phyloP scores from a whole-genome alignment of 2,888 invertebrate genomes.

The Capitulum mitella region DNA sequence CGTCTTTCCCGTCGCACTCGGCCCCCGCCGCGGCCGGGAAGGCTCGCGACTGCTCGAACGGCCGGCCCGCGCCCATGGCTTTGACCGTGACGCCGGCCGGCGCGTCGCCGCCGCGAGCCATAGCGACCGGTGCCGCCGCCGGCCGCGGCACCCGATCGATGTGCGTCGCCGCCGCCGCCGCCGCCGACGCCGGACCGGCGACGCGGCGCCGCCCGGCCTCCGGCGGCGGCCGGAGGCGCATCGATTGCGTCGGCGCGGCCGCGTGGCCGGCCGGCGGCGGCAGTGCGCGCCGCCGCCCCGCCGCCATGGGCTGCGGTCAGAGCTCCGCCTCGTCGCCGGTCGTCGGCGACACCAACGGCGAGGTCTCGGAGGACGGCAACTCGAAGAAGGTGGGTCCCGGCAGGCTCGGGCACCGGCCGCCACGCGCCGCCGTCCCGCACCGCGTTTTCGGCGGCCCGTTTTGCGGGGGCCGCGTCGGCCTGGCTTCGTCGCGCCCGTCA shows the following conservation, averaged over 20 bases:
- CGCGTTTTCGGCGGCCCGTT: too few relatives aligned
- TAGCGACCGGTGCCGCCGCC: too few relatives aligned
- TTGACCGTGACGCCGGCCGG: too few relatives aligned
- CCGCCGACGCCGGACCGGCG: background rate
- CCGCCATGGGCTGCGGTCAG: conserved; percentile 9
- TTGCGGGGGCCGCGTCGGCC: too few relatives aligned
- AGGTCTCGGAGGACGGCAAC: background rate
- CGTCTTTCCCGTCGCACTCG: too few relatives aligned
- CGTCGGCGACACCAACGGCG: background rate
- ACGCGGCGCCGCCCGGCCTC: conserved; percentile 18
- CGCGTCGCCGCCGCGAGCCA: too few relatives aligned
- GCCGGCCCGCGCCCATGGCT: too few relatives aligned
- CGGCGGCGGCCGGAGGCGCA: background rate
- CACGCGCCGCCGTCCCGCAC: background rate
- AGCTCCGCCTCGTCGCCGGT: background rate
- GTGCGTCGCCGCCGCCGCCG: too few relatives aligned
- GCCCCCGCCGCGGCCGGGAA: too few relatives aligned
- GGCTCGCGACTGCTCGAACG: too few relatives aligned
- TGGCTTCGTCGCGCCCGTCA: background rate
- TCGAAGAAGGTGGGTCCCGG: background rate
- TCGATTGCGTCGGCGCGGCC: background rate
- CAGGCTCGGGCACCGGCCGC: background rate
- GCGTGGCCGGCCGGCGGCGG: background rate
- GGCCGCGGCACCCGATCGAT: too few relatives aligned
- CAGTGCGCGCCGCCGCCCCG: background rate